Base-by-base conservation (phyloP, 2,888 invertebrate species). In the Cantharis flavilabris region DNA sequence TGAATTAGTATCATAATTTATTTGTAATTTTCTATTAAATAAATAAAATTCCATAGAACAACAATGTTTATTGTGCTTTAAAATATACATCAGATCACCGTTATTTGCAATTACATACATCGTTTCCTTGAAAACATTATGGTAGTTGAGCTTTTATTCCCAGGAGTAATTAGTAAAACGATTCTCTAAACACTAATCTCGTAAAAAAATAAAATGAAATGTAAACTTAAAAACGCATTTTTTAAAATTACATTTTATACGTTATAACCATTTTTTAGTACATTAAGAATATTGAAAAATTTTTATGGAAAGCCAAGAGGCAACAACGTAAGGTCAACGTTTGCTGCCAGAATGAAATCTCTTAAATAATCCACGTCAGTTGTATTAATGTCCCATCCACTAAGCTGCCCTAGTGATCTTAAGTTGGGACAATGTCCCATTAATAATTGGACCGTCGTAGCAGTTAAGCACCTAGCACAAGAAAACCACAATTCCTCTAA, bases 401-500 rank as follows among this genome's bases (percentile, higher is more conserved):
- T 92, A 16, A 94, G 86, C 85, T 93, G 92, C 0, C 94, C 94
- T 11, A 94, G 88, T 79, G 86, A 83, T 82, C 88, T 91, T 65
- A 94, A 88, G 81, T 92, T 93, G 0, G 93, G 93, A 82, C 93
- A 93, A 81, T 90, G 90, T 73, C 93, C 92, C 91, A 93, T 93
- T 67, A 94, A 87, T 11, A 93, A 86, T 88, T 94, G 92, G 67
- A 94, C 92, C 0, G 93, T 91, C 72, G 90, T 90, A 4, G 89
- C 86, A 0, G 93, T 92, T 28, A 94, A 88, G 70, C 91, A 91
- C 9, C 92, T 91, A 0, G 94, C 94, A 83, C 92, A 90, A 1
- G 93, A 93, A 81, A 94, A 92, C 93, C 93, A 93, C 75, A 94
- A 88, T 76, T 92, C 92, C 88, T 94, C 93, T 64, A 94, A 88